Evolutionary conservation across 2,888 invertebrate species (phyloP), one percentile per base, ranked within the genome.

Genomic region (Eudemis profundana): DNA sequence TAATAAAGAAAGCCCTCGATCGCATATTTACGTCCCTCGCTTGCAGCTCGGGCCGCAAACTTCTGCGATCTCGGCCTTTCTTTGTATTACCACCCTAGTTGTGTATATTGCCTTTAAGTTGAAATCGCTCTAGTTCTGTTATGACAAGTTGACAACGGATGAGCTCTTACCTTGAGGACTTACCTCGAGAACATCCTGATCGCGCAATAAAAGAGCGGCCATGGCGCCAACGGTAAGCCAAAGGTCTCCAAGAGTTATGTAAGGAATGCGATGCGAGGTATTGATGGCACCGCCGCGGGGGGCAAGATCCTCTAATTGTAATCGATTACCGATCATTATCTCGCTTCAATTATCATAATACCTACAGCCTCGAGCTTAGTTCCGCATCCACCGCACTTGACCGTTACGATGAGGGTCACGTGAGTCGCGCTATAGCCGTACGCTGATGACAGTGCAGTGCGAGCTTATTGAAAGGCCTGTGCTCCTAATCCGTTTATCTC

Each of bases 261-360:
- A 50, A 40, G 40, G 65, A 63, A 65, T 66, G 59, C 67, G 65
- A 60, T 53, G 59, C 67, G 65, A 60, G 47, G 61, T 46, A 49
- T 68, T 61, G 63, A 67, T 67, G 67, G 64, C 69, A 65, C 54
- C 50, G 53, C 63, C 42, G 57, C 67, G 71, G 70, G 64, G 64
- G 66, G 64, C 54, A 63, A 46, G 69, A 66, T 69, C 69, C 51
- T 73, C 70, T 75, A 72, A 74, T 70, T 68, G 70, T 81, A 81
- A 83, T 83, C 78, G 81, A 83, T 84, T 83, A 79, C 75, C 73
- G 81, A 83, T 84, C 72, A 73, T 71, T 76, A 85, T 82, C 81
- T 79, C 73, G 69, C 72, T 64, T 71, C 79, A 75, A 82, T 82
- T 83, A 83, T 77, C 74, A 76, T 78, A 77, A 76, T 73, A 64